Base-by-base conservation (phyloP, 2,113 vertebrate species). In the Nibea coibor region DNA sequence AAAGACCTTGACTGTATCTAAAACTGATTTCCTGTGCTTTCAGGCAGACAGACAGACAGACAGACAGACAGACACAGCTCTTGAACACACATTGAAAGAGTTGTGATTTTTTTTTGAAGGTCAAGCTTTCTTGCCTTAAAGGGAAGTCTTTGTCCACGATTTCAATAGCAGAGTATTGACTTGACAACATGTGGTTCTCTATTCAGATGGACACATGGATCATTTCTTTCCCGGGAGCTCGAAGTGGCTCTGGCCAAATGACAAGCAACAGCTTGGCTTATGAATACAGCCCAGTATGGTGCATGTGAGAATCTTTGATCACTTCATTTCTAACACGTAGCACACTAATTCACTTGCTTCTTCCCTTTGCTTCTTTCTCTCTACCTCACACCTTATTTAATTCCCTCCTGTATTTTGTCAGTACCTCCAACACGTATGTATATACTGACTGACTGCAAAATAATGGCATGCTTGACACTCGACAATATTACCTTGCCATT, bases 141-240 rank as follows among this genome's bases (percentile, higher is more conserved):
- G 82, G 35, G 74, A 88, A 78, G 81, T 85, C 83, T 92, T 94
- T 94, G 92, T 93, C 78, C 54, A n/a, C 45, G 1, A 87, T 91
- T 94, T 95, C 83, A 91, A 93, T 90, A 81, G 89, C 71, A 70
- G 71, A 66, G 80, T 91, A 93, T 93, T 89, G 92, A 93, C 82
- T 87, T 74, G 76, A 81, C 84, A 86, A 91, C 91, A 87, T 92
- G 93, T 47, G 84, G 93, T 89, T 86, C 31, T 88, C 80, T 82
- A 87, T 82, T 94, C 91, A 87, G 87, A 89, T 81, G 83, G 82
- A 89, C 78, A 72, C 80, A 72, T 73, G 73, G 91, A 90, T 89
- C 75, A 88, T 91, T 93, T 91, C 74, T 91, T 83, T 84, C 85
- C 82, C 68, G 31, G 85, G 70, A 89, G 82, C 90, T 78, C 81